Percentiles rank a stretch among this genome's conserved stretches.
Conservation (phyloP, 1,140 invertebrate genomes). For the Drosophila nasuta region DNA sequence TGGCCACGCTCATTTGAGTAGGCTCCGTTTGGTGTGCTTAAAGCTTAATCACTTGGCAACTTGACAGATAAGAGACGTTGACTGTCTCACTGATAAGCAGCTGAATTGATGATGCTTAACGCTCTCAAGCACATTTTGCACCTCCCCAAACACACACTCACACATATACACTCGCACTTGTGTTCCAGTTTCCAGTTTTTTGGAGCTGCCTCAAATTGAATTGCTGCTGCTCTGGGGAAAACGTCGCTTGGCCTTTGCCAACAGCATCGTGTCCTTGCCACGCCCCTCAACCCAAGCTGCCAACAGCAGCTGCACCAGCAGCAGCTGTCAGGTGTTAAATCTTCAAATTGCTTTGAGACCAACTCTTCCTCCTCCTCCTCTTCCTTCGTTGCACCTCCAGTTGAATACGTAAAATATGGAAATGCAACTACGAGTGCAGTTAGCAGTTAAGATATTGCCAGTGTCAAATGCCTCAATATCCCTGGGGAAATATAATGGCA, state of each 20-base stretch:
- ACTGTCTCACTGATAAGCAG: slow-evolving; percentile 50
- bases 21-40: slow-evolving; percentile 25
- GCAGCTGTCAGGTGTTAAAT: slow-evolving; percentile 64
- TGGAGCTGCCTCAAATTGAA: slow-evolving; percentile 52
- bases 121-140: background rate
- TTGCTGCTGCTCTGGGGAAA: slow-evolving; percentile 40
- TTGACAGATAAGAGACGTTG: slow-evolving; percentile 52
- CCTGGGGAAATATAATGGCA: slow-evolving; percentile 59
- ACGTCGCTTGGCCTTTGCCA: slow-evolving; percentile 41
- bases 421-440: slow-evolving; percentile 64
- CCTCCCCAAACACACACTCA: background rate
- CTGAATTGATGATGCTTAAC: slow-evolving; percentile 64
- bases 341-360: slow-evolving; percentile 70
- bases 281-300: slow-evolving; percentile 13
- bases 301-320: slow-evolving; percentile 33
- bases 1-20: slow-evolving; percentile 16
- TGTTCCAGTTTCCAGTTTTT: slow-evolving; percentile 16
- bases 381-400: background rate
- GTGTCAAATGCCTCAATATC: slow-evolving; percentile 58
- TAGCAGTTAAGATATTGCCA: slow-evolving; percentile 73
- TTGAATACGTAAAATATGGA: slow-evolving; percentile 59
- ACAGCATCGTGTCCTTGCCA: slow-evolving; percentile 34
- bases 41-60: slow-evolving; percentile 59
- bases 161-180: slow-evolving; percentile 7
- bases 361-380: background rate